A percentile compares a stretch with the other conserved stretches of the same genome.
Conservation (phyloP, 2,888 invertebrate genomes). For the Minunthozetes semirufus region DNA sequence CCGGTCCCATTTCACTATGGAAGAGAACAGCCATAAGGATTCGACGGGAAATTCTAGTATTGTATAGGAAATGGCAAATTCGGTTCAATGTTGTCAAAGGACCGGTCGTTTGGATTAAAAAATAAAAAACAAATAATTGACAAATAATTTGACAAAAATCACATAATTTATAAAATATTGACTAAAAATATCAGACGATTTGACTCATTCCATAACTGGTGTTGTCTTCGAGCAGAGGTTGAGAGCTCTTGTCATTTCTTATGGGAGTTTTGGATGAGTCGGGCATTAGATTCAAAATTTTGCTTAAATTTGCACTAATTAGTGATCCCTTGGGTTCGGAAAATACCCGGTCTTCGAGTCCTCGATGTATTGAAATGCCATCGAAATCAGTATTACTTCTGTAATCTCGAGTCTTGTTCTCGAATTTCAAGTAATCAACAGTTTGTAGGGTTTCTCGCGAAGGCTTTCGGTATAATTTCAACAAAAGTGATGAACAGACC, state of each 20-base stretch:
- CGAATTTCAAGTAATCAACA: slow-evolving; percentile 44
- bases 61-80: too few relatives aligned
- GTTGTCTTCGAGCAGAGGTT: slow-evolving; percentile 18
- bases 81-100: too few relatives aligned
- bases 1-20: too few relatives aligned
- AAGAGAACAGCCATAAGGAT: too few relatives aligned
- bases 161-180: too few relatives aligned
- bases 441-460: slow-evolving; percentile 12
- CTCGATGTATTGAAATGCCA: slow-evolving; percentile 69
- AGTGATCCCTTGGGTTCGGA: slow-evolving; percentile 42
- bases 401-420: background rate
- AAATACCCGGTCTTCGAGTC: slow-evolving; percentile 60
- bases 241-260: slow-evolving; percentile 31
- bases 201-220: slow-evolving; percentile 22
- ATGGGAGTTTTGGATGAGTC: slow-evolving; percentile 10
- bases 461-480: slow-evolving; percentile 78
- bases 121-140: too few relatives aligned
- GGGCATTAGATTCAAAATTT: slow-evolving; percentile 38
- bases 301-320: slow-evolving; percentile 40
- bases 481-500: slow-evolving; percentile 82
- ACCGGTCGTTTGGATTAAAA: too few relatives aligned
- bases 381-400: slow-evolving; percentile 49
- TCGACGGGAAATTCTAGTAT: too few relatives aligned
- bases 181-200: background rate
- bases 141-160: too few relatives aligned